Evolutionary conservation across 2,797 vertebrate species (phyloP).

Genomic region (Cossypha niveicapilla): DNA sequence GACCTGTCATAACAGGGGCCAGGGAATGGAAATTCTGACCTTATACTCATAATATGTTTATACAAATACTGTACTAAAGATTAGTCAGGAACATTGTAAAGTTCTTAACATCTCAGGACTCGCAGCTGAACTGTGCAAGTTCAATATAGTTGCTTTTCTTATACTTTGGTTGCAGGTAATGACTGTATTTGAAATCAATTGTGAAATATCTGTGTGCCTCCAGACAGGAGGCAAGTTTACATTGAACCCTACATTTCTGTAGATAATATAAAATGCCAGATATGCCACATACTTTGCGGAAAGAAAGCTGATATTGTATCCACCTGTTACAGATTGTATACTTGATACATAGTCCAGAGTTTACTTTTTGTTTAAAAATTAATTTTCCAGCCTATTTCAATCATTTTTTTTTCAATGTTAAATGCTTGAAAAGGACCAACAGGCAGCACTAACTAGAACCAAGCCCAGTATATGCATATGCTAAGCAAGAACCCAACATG

Average conservation of each 20-base stretch:
- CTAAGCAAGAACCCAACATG: not conserved
- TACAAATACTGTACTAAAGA: not conserved
- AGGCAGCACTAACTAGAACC: not conserved
- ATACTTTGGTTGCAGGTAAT: not conserved
- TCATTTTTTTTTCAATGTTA: not conserved
- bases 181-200: not conserved
- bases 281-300: not conserved
- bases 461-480: not conserved
- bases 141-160: not conserved
- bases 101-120: not conserved
- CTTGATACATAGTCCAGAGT: not conserved
- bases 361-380: not conserved
- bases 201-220: not conserved
- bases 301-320: not conserved
- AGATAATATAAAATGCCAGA: not conserved
- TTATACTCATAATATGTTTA: not conserved
- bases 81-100: not conserved
- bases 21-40: not conserved
- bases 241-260: not conserved
- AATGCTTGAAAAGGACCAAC: not conserved
- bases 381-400: not conserved
- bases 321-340: not conserved
- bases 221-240: not conserved
- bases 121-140: not conserved
- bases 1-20: not conserved